These are phyloP conservation scores for Falco naumanni DNA, from an alignment of 2,797 vertebrate genomes.

Conservation along the genomic window DNA sequence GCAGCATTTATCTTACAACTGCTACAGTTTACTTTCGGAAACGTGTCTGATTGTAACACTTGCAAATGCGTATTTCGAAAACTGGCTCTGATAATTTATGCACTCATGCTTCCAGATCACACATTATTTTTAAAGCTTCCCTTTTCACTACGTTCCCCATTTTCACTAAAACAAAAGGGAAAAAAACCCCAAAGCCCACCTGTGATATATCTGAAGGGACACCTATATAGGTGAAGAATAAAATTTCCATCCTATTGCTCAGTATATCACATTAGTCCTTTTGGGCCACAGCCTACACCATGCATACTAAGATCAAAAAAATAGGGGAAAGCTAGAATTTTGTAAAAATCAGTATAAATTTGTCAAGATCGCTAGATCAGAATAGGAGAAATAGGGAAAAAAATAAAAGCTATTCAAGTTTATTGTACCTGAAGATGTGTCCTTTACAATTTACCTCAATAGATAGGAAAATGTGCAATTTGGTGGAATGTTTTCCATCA, in stretches of 20 bases:
- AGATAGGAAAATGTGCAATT: background rate
- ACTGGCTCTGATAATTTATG: constrained; percentile 25
- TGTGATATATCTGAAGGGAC: background rate
- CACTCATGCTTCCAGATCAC: background rate
- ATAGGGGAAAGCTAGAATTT: background rate
- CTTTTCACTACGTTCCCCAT: background rate
- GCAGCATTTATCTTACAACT: constrained; percentile 30
- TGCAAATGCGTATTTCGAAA: background rate
- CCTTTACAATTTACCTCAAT: background rate
- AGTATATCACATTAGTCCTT: background rate
- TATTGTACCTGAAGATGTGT: background rate
- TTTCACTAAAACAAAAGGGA: background rate
- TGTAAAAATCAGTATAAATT: background rate
- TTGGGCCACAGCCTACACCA: background rate
- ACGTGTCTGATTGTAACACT: background rate
- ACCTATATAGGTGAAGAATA: background rate
- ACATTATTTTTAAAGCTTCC: background rate
- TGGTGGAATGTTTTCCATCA: background rate
- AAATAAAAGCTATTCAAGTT: background rate
- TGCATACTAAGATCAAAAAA: background rate
- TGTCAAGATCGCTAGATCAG: background rate
- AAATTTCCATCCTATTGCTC: background rate
- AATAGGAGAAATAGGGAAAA: background rate
- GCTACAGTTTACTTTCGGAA: constrained; percentile 12
- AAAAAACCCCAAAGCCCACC: background rate